Evolutionary conservation across 2,888 invertebrate species (phyloP), one percentile per base, ranked within the genome.

Genomic region (Tribolium freemani): DNA sequence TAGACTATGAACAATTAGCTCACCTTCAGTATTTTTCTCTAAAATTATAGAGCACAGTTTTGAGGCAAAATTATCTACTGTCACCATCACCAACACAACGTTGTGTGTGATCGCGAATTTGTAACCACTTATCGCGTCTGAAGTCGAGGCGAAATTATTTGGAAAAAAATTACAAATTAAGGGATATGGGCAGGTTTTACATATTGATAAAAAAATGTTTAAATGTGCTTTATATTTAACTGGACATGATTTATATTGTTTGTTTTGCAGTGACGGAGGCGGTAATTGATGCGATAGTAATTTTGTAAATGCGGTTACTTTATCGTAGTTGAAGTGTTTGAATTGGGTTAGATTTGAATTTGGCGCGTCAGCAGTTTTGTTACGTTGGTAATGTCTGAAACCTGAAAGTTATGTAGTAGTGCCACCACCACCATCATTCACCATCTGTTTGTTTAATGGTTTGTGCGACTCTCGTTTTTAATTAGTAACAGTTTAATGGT

Each of bases 11-110:
- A 60, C 45, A 68, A 57, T 63, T 71, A 69, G 84, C 82, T 77
- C 85, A 90, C 90, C 90, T 84, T 87, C 85, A 68, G 87, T 85
- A 71, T 86, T 84, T 80, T 88, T 87, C 44, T 87, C 81, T 80
- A 89, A 88, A 75, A 90, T 84, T 75, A 90, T 83, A 44, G 89
- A 88, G 82, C 90, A 90, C 77, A 91, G 85, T 84, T 90, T 90
- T 5, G 89, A 88, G 51, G 90, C 90, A 76, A 90, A 87, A 83
- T 90, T 90, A 83, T 89, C 86, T 46, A 85, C 81, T 10, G 82
- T 83, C 79, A 85, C 84, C 86, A 86, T 86, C 68, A 56, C 74
- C 56, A 11, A 30, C 10, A 9, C 45, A 8, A 51, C 45, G 64
- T 44, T 54, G 45, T 64, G 21, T 53, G 21, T 38, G 63, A 44